These are phyloP conservation scores for Brienomyrus longianalis DNA, from an alignment of 2,113 vertebrate genomes.

Conservation along the genomic window DNA sequence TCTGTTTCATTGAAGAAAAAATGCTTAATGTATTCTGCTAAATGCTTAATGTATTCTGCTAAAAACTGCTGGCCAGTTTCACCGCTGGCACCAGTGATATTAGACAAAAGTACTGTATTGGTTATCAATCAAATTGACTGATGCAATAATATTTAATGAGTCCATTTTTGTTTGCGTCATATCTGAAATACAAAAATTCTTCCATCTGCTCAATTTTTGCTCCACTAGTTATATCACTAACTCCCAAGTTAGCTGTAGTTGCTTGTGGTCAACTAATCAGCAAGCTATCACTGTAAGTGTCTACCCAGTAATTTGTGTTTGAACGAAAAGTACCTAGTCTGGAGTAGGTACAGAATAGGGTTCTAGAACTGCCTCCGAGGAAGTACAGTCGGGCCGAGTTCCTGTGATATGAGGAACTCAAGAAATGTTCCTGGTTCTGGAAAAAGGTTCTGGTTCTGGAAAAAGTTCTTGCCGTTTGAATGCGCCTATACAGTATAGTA, in stretches of 20 bases:
- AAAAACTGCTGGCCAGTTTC: not conserved
- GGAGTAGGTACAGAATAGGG: not conserved
- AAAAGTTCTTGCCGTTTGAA: not conserved
- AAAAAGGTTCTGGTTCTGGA: not conserved
- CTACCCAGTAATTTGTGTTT: not conserved
- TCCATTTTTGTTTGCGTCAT: too few relatives aligned
- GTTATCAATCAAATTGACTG: not conserved
- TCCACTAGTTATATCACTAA: not conserved
- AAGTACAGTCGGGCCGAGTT: not conserved
- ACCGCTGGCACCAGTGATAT: not conserved
- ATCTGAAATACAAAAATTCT: not conserved
- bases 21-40: not conserved
- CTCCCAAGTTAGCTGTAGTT: not conserved
- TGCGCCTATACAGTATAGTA: not conserved
- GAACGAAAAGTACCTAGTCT: not conserved
- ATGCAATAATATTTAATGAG: not conserved
- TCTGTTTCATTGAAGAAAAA: not conserved
- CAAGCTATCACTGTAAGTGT: not conserved
- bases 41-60: not conserved
- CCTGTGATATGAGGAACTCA: not conserved
- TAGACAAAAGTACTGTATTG: not conserved
- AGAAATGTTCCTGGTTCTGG: not conserved
- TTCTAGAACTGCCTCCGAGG: not conserved
- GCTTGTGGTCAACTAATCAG: not conserved
- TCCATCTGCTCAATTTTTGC: not conserved